phyloP scores from a whole-genome alignment of 2,797 vertebrate genomes.

The Iguana delicatissima region DNA sequence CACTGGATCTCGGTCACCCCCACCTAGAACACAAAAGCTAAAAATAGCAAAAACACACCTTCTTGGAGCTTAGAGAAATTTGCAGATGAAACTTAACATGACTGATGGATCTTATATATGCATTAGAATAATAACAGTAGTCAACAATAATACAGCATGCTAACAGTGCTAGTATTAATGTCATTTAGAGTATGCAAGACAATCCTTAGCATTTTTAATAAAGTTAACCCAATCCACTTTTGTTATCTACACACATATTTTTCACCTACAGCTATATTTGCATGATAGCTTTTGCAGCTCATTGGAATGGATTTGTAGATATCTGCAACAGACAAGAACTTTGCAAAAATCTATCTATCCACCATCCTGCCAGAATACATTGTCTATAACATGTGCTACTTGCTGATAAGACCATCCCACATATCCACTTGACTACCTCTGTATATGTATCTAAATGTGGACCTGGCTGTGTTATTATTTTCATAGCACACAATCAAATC shows the following conservation, averaged over 20 bases:
- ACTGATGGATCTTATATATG: constrained; percentile 1
- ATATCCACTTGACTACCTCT: neutral
- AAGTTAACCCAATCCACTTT: neutral
- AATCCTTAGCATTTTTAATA: neutral
- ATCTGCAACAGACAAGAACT: neutral
- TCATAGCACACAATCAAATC: neutral
- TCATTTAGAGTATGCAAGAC: neutral
- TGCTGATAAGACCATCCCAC: neutral
- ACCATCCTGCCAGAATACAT: neutral
- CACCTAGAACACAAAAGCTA: constrained; percentile 16
- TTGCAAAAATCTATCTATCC: neutral
- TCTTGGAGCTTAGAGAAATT: constrained; percentile 31
- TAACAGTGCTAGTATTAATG: constrained; percentile 9
- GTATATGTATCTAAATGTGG: neutral
- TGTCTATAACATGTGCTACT: neutral
- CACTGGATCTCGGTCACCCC: constrained; percentile 11
- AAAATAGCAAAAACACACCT: constrained; percentile 37
- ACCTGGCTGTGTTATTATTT: neutral
- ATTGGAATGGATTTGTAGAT: neutral
- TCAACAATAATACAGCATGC: constrained; percentile 37
- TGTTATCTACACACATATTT: constrained; percentile 13
- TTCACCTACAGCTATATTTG: neutral
- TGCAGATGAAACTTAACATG: constrained; percentile 26
- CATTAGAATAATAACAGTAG: constrained; percentile 40
- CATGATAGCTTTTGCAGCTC: constrained; percentile 37